Conservation (phyloP, 1,140 invertebrate species). For the Lordiphosa stackelbergi region DNA sequence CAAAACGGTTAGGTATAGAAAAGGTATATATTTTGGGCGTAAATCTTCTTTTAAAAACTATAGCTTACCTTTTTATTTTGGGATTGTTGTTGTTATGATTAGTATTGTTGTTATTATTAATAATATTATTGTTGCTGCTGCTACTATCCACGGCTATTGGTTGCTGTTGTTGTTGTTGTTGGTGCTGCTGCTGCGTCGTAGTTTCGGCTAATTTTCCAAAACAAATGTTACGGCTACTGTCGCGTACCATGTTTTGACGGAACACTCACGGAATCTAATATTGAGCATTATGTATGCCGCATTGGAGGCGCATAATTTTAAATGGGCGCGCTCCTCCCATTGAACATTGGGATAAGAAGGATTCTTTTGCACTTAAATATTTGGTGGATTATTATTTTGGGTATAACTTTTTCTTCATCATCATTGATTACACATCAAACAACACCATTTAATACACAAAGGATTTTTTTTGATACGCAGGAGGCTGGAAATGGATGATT, state of each 20-base stretch:
- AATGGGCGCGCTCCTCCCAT: conserved; percentile 70
- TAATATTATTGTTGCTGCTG: conserved; percentile 42
- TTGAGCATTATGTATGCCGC: conserved; percentile 56
- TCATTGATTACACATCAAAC: no score
- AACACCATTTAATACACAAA: no score
- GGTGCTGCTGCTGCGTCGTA: conserved; percentile 80
- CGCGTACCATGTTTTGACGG: conserved; percentile 96
- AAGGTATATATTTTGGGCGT: no score
- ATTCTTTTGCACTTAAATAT: conserved; percentile 4
- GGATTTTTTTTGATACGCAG: no score
- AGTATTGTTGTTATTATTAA: conserved; percentile 35
- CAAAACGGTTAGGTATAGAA: no score
- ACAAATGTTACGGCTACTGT: conserved; percentile 98
- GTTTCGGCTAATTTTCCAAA: conserved; percentile 99
- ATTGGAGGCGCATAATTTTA: conserved; percentile 69
- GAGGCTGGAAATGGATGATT: no score
- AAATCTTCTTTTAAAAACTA: no score
- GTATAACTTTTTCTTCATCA: no score
- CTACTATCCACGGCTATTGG: conserved; percentile 60
- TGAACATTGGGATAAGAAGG: conserved; percentile 25
- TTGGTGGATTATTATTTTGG: conserved; percentile 2
- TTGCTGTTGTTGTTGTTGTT: conserved; percentile 34
- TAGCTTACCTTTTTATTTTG: conserved; percentile 92
- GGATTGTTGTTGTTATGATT: conserved; percentile 55
- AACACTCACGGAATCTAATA: conserved; percentile 55